Evolutionary conservation across 2,797 vertebrate genomes (phyloP).

Genomic region (Lacerta viridis): DNA sequence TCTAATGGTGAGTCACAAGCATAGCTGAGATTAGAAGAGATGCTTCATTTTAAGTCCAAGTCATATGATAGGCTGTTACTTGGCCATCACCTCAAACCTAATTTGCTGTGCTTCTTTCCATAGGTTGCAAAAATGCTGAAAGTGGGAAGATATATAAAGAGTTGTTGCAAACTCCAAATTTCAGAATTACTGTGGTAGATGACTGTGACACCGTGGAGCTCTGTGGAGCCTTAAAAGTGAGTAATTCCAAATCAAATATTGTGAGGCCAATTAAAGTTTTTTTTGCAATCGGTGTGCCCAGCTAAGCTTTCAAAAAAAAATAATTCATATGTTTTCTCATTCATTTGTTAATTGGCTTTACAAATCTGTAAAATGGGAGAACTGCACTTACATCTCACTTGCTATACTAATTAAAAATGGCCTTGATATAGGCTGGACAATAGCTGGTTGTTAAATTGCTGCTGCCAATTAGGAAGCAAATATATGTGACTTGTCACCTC

Average conservation of each 20-base stretch:
- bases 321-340: neutral
- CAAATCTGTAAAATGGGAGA: neutral
- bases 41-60: neutral
- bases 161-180: slow-evolving; percentile 88
- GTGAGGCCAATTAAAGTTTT: neutral
- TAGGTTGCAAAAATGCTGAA: slow-evolving; percentile 83
- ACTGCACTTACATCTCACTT: neutral
- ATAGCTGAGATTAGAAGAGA: neutral
- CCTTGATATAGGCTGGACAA: neutral
- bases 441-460: neutral
- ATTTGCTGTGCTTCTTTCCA: slow-evolving; percentile 33
- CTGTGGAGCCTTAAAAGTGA: slow-evolving; percentile 90
- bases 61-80: neutral
- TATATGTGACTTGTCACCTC: neutral
- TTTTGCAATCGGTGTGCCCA: neutral
- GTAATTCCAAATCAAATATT: slow-evolving; percentile 32
- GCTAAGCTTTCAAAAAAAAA: neutral
- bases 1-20: neutral
- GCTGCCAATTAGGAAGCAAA: neutral
- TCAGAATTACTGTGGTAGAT: slow-evolving; percentile 86
- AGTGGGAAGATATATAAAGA: slow-evolving; percentile 87
- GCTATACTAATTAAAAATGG: neutral
- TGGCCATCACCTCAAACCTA: neutral
- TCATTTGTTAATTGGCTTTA: neutral
- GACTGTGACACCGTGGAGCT: slow-evolving; percentile 88